Percentiles rank a stretch among this genome's conserved stretches.
Conservation (phyloP, 2,113 vertebrate species). For the Meriones unguiculatus region DNA sequence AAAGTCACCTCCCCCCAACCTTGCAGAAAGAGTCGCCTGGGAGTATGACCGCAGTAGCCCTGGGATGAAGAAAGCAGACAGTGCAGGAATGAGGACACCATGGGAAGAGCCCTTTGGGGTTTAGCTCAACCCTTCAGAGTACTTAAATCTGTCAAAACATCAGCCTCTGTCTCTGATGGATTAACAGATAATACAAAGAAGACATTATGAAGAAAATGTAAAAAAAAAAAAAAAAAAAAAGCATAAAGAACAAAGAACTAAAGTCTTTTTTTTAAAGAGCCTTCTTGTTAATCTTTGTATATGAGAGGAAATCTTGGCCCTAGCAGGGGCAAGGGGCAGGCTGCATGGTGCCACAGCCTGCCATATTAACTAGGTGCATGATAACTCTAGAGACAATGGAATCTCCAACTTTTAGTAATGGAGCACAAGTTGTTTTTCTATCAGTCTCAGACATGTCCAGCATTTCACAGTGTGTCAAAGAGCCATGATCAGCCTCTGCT, state of each 20-base stretch:
- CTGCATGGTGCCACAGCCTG: not conserved
- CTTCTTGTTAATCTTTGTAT: not conserved
- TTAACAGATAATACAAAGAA: not conserved
- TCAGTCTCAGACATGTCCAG: not conserved
- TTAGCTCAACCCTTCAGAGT: not conserved
- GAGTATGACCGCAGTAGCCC: not conserved
- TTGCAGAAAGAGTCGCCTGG: not conserved
- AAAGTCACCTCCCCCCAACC: not conserved
- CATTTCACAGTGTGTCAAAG: not conserved
- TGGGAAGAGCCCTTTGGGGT: not conserved
- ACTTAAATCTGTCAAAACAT: not conserved
- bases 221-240: slow-evolving; percentile 15
- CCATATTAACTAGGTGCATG: not conserved
- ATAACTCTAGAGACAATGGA: not conserved
- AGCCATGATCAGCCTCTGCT: not conserved
- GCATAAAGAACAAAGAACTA: not conserved
- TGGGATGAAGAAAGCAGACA: not conserved
- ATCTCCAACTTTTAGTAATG: not conserved
- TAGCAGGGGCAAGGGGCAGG: too few species aligned
- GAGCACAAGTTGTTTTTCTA: not conserved
- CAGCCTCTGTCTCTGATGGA: not conserved
- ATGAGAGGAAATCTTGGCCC: not conserved
- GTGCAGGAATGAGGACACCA: not conserved
- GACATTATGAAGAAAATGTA: not conserved
- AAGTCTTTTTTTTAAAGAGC: not conserved